Percentiles rank a stretch among this genome's conserved stretches.
These are phyloP conservation scores for Drosophila persimilis DNA, from an alignment of 1,140 invertebrate genomes.

Conservation along the genomic window DNA sequence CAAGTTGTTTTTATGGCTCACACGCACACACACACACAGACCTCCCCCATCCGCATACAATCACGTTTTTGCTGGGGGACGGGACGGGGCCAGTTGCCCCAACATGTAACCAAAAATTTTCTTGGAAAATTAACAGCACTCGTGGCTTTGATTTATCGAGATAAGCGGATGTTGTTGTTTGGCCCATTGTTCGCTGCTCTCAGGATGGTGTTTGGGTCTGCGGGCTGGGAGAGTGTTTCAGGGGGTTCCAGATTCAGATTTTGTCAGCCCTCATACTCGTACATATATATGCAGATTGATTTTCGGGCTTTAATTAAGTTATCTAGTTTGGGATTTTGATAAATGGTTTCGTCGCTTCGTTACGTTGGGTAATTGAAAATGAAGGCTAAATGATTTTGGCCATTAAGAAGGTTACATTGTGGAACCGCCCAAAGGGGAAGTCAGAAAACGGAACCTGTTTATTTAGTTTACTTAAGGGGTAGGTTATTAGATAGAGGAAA, in stretches of 20 bases:
- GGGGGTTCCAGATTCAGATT: conserved; percentile 13
- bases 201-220: conserved; percentile 4
- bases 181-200: conserved; percentile 29
- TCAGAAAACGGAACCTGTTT: neutral
- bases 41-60: neutral
- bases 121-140: conserved; percentile 79
- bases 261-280: conserved; percentile 4
- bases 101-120: conserved; percentile 45
- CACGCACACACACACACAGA: conserved; percentile 12
- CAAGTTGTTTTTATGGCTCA: conserved; percentile 67
- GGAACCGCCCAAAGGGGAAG: neutral
- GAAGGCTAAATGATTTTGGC: conserved; percentile 50
- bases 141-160: conserved; percentile 78
- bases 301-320: conserved; percentile 68
- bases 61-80: conserved; percentile 28
- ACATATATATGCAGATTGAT: conserved; percentile 74
- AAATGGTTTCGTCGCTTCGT: conserved; percentile 47
- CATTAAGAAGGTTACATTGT: conserved; percentile 28
- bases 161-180: conserved; percentile 71
- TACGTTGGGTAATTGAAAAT: conserved; percentile 44
- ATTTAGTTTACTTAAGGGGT: conserved; percentile 1
- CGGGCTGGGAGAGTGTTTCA: no score
- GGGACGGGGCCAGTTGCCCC: neutral
- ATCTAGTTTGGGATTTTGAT: conserved; percentile 56
- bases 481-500: neutral